Percentiles rank a stretch among this genome's conserved stretches.
These are phyloP conservation scores for Gambelia wislizenii DNA, from an alignment of 2,797 vertebrate genomes.

Conservation along the genomic window DNA sequence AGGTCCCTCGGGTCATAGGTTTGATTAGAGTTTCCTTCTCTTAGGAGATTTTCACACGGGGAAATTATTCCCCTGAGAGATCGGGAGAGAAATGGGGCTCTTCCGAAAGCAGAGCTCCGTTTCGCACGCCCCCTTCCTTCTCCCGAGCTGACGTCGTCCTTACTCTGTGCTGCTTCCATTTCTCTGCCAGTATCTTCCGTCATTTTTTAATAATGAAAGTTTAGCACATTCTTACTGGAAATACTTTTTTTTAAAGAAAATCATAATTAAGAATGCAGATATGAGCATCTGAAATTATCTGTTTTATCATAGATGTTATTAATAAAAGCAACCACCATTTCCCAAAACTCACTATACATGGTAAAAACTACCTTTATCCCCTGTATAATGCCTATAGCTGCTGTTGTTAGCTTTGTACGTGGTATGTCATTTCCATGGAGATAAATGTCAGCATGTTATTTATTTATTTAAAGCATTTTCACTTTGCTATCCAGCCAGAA, in stretches of 20 bases:
- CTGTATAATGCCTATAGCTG: constrained; percentile 1
- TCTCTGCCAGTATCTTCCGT: too few species aligned
- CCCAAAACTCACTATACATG: constrained; percentile 2
- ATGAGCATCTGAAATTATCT: neutral
- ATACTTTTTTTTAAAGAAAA: neutral
- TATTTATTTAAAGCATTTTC: constrained; percentile 27
- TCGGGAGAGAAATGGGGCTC: too few species aligned
- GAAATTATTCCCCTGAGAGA: too few species aligned
- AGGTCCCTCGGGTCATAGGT: too few species aligned
- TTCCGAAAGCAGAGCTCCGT: too few species aligned
- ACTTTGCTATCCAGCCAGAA: neutral
- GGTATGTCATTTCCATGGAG: constrained; percentile 7
- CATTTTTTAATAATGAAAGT: too few species aligned
- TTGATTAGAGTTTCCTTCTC: too few species aligned
- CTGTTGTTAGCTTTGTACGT: constrained; percentile 10
- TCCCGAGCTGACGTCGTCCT: too few species aligned
- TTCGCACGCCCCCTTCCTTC: too few species aligned
- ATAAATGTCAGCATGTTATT: constrained; percentile 10
- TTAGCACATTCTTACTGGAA: neutral
- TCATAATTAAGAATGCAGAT: neutral
- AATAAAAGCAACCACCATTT: neutral
- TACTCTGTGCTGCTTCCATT: too few species aligned
- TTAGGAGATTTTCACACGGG: too few species aligned
- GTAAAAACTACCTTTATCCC: neutral
- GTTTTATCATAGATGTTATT: neutral